Evolutionary conservation across 2,888 invertebrate species (phyloP), one percentile per base, ranked within the genome.

Genomic region (Platycheirus rosarum): DNA sequence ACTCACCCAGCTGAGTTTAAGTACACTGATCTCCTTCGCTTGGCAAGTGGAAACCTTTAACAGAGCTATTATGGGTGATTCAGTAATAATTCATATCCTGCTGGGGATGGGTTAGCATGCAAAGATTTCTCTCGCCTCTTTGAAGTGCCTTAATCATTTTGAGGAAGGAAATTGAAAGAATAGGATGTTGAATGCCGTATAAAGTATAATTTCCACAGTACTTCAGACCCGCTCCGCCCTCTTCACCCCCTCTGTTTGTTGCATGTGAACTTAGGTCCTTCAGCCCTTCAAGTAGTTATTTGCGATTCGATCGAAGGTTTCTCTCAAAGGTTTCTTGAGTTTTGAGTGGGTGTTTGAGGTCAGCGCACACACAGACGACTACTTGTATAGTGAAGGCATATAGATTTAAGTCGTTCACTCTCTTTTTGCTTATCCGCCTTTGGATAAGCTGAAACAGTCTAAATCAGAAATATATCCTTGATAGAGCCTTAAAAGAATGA

Each of bases 61-160:
- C 46, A 77, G 77, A 73, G 73, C 60, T 84, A 69, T 82, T 82
- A 82, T 68, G 74, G 77, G 65, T 69, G 74, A 82, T 69, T 84
- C 82, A 68, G 77, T 82, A 80, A 84, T 84, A 84, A 82, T 79
- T 84, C 82, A 84, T 82, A 63, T 77, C 68, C 51, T 65, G 46
- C 53, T 3, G 44, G n/a, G 26, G 55, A 40, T 13, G 46, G 40
- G 29, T 23, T 51, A 26, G 53, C 26, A 60, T 18, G 29, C 60
- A 62, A 48, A 46, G 53, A 48, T 55, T 55, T 65, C 29, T 35
- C 42, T 53, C 62, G 40, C 44, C 48, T 26, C 49, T 35, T 68
- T 55, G 11, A 37, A 76, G 70, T 62, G 62, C 20, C 53, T 62
- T 76, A 69, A 70, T 62, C 69, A 70, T 70, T 68, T 29, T 37